Base-by-base conservation (phyloP, 1,140 invertebrate genomes). In the Parasteatoda tepidariorum region DNA sequence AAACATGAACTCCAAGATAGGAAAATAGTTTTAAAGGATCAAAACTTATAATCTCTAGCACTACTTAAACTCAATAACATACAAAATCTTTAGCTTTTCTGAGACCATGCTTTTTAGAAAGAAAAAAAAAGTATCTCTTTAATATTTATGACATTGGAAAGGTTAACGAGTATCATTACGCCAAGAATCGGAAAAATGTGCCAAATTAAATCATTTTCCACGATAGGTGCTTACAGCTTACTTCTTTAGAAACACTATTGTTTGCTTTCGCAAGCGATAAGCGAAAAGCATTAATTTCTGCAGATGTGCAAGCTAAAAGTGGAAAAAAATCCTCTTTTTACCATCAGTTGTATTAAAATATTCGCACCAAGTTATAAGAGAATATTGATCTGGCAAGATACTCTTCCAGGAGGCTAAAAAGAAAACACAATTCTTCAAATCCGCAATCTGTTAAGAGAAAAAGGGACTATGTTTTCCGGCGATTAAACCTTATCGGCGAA, bases 401-500 rank as follows among this genome's bases (percentile, higher is more conserved):
- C 18, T 18, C n/a, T n/a, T 18, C 18, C 38, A 48, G 38, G 38
- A 48, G 18, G 38, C 1, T 2, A 18, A 18, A 48, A 48, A 48
- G 38, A 48, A 48, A 48, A 48, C 38, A 48, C 38, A 13, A 48
- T 48, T 18, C 38, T 48, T 48, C 38, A 48, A 48, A 48, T 48
- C 38, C 38, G 38, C 38, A 48, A 48, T 48, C 38, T 48, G 38
- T 48, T 13, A 48, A 48, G 38, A 48, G 9, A 18, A 18, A n/a
- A 28, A 26, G 61, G 26, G 11, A 28, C 26, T 30, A 31, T 30
- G 34, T 41, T 68, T 68, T 68, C 66, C 2, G 24, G 34, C 66
- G 66, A 68, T 68, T 68, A 68, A 28, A 4, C 31, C 34, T 68
- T 68, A 68, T 34, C 66, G 22, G 31, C 24, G 66, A 11, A 68